A percentile compares a stretch with the other conserved stretches of the same genome.
phyloP scores from a whole-genome alignment of 2,797 vertebrate species.

The Apogon talboti region DNA sequence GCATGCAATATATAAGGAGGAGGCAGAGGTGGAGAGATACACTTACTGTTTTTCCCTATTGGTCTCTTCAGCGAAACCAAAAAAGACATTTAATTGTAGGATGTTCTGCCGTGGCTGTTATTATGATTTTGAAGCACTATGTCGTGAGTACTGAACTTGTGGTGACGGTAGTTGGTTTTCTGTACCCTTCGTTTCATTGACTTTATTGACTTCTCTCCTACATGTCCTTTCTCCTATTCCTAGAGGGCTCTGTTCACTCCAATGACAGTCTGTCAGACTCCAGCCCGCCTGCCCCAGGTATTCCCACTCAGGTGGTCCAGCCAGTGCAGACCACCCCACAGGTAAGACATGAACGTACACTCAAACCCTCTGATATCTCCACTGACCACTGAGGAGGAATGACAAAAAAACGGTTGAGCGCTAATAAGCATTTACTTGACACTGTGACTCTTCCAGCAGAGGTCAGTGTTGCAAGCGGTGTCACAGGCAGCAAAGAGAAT shows the following conservation, averaged over 20 bases:
- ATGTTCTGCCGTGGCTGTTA: constrained; percentile 84
- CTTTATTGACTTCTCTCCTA: constrained; percentile 20
- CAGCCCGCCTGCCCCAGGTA: constrained; percentile 85
- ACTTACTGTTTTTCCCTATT: constrained; percentile 18
- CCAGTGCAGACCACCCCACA: constrained; percentile 87
- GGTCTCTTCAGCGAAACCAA: constrained; percentile 19
- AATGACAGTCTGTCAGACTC: constrained; percentile 90
- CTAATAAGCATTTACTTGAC: constrained; percentile 12
- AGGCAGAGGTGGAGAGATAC: constrained; percentile 38
- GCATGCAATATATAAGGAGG: constrained; percentile 77
- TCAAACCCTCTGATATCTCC: background rate
- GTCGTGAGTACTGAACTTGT: constrained; percentile 74
- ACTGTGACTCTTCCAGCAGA: constrained; percentile 78
- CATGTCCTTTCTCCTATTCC: constrained; percentile 30
- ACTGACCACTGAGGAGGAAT: background rate
- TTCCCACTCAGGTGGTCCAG: constrained; percentile 91
- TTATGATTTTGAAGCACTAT: constrained; percentile 76
- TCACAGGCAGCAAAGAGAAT: constrained; percentile 82
- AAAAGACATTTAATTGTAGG: constrained; percentile 17
- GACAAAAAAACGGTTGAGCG: background rate
- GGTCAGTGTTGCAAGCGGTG: constrained; percentile 88
- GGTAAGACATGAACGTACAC: constrained; percentile 74
- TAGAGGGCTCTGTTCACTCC: constrained; percentile 89
- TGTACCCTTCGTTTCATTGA: constrained; percentile 1
- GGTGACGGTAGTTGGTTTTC: constrained; percentile 5